Evolutionary conservation across 2,888 invertebrate species (phyloP), one percentile per base, ranked within the genome.

Genomic region (Rhagium mordax): DNA sequence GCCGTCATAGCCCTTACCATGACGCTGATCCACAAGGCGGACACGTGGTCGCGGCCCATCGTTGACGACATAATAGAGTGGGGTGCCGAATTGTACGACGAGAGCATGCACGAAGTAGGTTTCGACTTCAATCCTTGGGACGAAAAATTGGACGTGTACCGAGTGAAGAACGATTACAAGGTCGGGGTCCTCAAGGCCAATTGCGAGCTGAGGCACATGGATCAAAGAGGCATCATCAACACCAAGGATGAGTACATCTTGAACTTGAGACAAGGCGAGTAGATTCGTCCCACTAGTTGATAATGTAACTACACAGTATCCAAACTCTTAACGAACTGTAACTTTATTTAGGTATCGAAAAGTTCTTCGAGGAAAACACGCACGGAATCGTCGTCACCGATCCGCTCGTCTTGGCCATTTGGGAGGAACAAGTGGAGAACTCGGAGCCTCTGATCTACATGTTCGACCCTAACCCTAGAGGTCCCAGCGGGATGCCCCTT

Each of bases 11-110:
- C 90, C 0, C 87, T 91, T 0, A 91, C 90, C 18, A 92, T 92
- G 92, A 88, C 91, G 0, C 88, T 90, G 76, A 83, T 92, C 0
- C 90, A 92, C 7, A 89, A 90, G 4, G 89, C 92, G 0, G 89
- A 89, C 57, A 87, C 90, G 3, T 93, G 93, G 93, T 90, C 91
- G 4, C 86, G 88, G 3, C 89, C 89, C n/a, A 91, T 92, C 0
- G 81, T 91, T 3, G 91, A 90, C 72, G 90, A 90, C 51, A 88
- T 92, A 10, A 83, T 92, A 76, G 83, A 85, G 0, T 85, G 89
- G 0, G 92, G 89, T 0, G 89, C 90, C 61, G 88, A 88, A 29
- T 82, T 92, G 70, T 90, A 91, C 79, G 77, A 85, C 0, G 87
- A 88, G 0, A 91, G 91, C 0, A 70, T 91, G 0, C 86, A 86